Conservation (phyloP, 2,888 invertebrate genomes). For the Dorcus hopei region DNA sequence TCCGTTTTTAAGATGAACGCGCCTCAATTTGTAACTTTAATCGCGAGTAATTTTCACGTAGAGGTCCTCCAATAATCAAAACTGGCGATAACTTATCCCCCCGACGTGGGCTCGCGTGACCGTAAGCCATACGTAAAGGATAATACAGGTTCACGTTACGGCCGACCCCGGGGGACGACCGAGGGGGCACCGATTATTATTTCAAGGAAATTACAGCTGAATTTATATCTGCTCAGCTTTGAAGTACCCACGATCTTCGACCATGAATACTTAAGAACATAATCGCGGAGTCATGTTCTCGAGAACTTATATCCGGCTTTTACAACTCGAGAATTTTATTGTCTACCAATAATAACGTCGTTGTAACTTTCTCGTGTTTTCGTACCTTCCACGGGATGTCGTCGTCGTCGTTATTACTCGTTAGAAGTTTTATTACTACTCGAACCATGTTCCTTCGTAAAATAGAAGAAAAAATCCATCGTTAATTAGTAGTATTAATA, state of each 20-base stretch:
- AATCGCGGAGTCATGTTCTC: conserved; percentile 6
- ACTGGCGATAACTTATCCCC: background rate
- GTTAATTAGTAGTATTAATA: too few relatives aligned
- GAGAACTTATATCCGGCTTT: background rate
- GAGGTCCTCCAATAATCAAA: background rate
- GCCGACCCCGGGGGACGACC: conserved; percentile 11
- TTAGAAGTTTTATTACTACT: too few relatives aligned
- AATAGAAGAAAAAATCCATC: too few relatives aligned
- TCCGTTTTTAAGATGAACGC: too few relatives aligned
- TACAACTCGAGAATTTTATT: too few relatives aligned
- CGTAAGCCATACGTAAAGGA: conserved; percentile 13
- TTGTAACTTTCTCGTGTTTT: too few relatives aligned
- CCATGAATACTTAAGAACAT: conserved; percentile 21
- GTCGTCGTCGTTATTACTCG: too few relatives aligned
- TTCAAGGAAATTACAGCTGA: conserved; percentile 22
- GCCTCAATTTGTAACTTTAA: background rate
- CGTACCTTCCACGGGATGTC: too few relatives aligned
- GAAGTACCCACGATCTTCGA: conserved; percentile 16
- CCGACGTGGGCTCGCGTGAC: conserved; percentile 15
- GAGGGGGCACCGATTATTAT: conserved; percentile 20
- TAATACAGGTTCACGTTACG: conserved; percentile 21
- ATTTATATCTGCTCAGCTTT: conserved; percentile 20
- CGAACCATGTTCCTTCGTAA: too few relatives aligned
- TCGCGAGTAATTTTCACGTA: background rate
- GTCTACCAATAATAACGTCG: too few relatives aligned